Conservation (phyloP, 2,888 invertebrate genomes). For the Colostygia pectinataria region DNA sequence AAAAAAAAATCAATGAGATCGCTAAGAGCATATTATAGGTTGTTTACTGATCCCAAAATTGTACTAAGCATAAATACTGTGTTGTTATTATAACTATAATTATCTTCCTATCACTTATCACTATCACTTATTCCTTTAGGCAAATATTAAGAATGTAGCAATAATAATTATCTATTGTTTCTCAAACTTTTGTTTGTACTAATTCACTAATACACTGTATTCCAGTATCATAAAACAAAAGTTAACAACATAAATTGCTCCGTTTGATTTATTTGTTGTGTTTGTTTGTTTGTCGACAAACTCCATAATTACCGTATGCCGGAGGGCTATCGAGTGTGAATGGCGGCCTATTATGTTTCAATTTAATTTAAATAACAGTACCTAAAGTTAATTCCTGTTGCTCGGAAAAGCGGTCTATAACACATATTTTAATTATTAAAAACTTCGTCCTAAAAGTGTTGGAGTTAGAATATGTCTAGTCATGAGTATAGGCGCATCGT, state of each 20-base stretch:
- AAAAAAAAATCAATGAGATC: no score
- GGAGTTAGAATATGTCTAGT: no score
- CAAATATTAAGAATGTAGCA: background rate
- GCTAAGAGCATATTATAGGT: no score
- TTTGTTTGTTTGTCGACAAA: conserved; percentile 38
- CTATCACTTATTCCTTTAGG: no score
- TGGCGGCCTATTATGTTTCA: conserved; percentile 30
- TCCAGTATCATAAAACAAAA: conserved; percentile 43
- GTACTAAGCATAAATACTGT: no score
- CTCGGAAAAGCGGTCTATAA: background rate
- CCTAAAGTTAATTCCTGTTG: background rate
- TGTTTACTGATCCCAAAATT: no score
- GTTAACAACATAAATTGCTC: conserved; percentile 56
- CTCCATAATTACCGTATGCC: conserved; percentile 40
- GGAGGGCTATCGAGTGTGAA: conserved; percentile 32
- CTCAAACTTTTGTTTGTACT: conserved; percentile 3
- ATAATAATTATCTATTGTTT: no score
- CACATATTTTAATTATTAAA: no score
- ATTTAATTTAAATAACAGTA: conserved; percentile 22
- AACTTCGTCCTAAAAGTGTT: no score
- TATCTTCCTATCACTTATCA: no score
- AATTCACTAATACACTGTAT: conserved; percentile 19
- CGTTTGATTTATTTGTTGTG: conserved; percentile 52
- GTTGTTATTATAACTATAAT: no score
- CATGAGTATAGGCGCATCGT: no score